Evolutionary conservation across 2,888 invertebrate genomes (phyloP).

Genomic region (Pinctada fucata): DNA sequence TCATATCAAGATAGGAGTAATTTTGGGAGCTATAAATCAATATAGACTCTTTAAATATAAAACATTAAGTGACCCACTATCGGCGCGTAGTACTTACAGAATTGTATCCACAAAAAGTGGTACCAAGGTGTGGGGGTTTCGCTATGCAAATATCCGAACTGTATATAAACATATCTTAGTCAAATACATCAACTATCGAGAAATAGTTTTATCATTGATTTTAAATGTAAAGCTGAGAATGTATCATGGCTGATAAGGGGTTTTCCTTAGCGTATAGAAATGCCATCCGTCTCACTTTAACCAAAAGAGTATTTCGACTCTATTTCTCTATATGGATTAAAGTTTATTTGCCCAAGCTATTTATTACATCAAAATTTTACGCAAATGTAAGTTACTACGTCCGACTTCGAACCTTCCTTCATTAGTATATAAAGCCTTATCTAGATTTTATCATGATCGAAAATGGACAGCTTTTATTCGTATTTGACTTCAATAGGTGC

Average conservation of each 20-base stretch:
- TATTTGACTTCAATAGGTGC: no score
- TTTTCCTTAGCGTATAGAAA: neutral
- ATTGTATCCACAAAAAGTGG: neutral
- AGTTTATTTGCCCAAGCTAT: neutral
- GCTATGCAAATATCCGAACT: neutral
- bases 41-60: no score
- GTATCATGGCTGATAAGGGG: neutral
- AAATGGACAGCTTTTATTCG: no score
- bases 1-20: no score
- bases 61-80: no score
- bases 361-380: neutral
- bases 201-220: conserved; percentile 3
- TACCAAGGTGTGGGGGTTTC: neutral
- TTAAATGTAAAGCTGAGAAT: conserved; percentile 1
- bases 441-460: no score
- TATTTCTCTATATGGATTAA: neutral
- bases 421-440: neutral
- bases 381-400: neutral
- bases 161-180: conserved; percentile 1
- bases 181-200: neutral
- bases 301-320: neutral
- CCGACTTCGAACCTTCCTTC: neutral
- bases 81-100: no score
- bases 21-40: no score
- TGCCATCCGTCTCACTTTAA: neutral